Evolutionary conservation across 1,140 invertebrate species (phyloP), one percentile per base, ranked within the genome.

Genomic region (Ostrea denselamellosa): DNA sequence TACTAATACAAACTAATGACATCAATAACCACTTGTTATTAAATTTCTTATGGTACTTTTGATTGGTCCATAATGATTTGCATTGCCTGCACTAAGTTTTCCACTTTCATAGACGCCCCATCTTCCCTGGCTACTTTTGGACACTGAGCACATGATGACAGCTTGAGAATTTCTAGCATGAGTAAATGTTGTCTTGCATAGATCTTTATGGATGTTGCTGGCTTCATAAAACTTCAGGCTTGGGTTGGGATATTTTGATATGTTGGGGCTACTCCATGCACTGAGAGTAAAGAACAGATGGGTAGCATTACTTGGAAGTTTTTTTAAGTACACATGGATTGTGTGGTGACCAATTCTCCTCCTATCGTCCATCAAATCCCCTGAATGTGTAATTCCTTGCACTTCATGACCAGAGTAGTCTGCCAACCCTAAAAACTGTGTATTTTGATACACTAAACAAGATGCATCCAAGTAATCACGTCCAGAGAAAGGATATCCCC

Each of bases 231-330:
- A 91, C 77, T 90, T 91, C 8, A 92, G 85, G 77, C 89, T 91
- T 51, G 92, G 90, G 53, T 92, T 92, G 0, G 89, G 90, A 85
- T 89, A 92, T 58, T 81, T 68, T 4, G 90, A 85, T 65, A 92
- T 90, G 77, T 89, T 89, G 10, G 91, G 90, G n/a, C 89, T 90
- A 17, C 25, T 68, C 86, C 88, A 92, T 17, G 92, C 92, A 85
- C 92, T 92, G 12, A 92, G 71, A 25, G 91, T 92, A 83, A 92
- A 92, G 52, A 90, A 91, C 12, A 92, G 54, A 83, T 92, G 90
- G 10, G 91, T 90, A 0, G 91, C 87, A 71, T 88, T 85, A 22
- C 28, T 54, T 19, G 91, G 91, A 2, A 92, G 62, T 28, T 88
- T 14, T 86, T 92, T 90, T 25, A 92, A 81, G 19, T 83, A 51